phyloP scores from a whole-genome alignment of 2,888 invertebrate species.

The Lasioglossum zephyrum region DNA sequence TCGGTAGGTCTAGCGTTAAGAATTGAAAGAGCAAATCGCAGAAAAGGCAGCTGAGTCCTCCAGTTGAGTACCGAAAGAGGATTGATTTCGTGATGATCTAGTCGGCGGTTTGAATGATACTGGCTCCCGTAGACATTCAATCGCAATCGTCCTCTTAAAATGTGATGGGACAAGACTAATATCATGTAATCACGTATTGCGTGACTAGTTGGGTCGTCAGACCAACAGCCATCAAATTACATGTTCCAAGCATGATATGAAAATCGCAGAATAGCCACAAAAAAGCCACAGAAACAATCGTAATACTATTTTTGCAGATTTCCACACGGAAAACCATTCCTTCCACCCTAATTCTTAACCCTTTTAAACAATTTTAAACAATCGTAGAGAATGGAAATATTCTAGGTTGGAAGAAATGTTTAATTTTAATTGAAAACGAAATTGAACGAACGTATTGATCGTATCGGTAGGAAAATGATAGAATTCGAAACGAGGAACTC shows the following conservation, averaged over 20 bases:
- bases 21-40: not conserved
- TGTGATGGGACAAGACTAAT: conserved; percentile 17
- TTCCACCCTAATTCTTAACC: too few species aligned
- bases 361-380: too few species aligned
- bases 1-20: not conserved
- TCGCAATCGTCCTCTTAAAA: conserved; percentile 42
- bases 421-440: too few species aligned
- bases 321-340: not conserved
- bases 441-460: too few species aligned
- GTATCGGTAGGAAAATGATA: not conserved
- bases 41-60: not conserved
- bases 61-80: not conserved
- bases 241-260: conserved; percentile 16
- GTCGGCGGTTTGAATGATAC: conserved; percentile 39
- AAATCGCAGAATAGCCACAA: conserved; percentile 3
- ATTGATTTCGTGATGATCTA: conserved; percentile 4
- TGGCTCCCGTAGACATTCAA: conserved; percentile 29
- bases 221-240: conserved; percentile 32
- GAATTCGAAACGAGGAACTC: not conserved
- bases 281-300: not conserved
- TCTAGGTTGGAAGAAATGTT: too few species aligned
- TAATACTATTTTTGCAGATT: not conserved
- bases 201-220: conserved; percentile 38
- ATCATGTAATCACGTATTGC: conserved; percentile 34
- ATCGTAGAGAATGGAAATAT: too few species aligned